Evolutionary conservation across 2,113 vertebrate genomes (phyloP).

Genomic region (Synodontis membranacea): DNA sequence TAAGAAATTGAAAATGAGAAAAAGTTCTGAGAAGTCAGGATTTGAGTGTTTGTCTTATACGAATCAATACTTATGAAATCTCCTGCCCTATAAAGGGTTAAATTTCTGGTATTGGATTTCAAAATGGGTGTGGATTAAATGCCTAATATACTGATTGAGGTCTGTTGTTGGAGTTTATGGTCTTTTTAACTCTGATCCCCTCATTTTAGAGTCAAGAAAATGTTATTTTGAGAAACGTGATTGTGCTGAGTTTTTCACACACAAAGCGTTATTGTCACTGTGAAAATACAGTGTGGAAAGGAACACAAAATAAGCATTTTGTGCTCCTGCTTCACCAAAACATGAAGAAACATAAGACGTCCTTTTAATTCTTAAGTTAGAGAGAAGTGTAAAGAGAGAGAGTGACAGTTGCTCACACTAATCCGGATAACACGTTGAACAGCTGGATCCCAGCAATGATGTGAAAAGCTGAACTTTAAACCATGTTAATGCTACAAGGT

Average conservation of each 20-base stretch:
- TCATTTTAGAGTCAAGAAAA: background rate
- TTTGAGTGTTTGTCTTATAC: background rate
- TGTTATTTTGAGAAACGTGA: background rate
- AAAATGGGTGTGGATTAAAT: background rate
- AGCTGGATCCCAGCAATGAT: slow-evolving; percentile 2
- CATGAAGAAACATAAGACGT: background rate
- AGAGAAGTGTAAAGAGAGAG: background rate
- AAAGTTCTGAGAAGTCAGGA: too few relatives aligned
- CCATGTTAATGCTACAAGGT: slow-evolving; percentile 21
- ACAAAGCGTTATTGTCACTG: background rate
- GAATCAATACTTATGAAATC: background rate
- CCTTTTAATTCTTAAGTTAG: background rate
- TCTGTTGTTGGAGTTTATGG: background rate
- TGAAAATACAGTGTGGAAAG: too few relatives aligned
- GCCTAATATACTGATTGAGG: background rate
- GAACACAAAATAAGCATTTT: too few relatives aligned
- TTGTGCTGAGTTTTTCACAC: background rate
- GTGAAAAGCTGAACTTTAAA: slow-evolving; percentile 7
- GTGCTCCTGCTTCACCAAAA: background rate
- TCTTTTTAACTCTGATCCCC: background rate
- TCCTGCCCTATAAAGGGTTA: too few relatives aligned
- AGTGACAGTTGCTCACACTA: background rate
- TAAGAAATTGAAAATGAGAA: too few relatives aligned
- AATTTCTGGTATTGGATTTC: background rate
- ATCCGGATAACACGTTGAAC: background rate